phyloP scores from a whole-genome alignment of 2,113 vertebrate species.

The Megaleporinus macrocephalus region DNA sequence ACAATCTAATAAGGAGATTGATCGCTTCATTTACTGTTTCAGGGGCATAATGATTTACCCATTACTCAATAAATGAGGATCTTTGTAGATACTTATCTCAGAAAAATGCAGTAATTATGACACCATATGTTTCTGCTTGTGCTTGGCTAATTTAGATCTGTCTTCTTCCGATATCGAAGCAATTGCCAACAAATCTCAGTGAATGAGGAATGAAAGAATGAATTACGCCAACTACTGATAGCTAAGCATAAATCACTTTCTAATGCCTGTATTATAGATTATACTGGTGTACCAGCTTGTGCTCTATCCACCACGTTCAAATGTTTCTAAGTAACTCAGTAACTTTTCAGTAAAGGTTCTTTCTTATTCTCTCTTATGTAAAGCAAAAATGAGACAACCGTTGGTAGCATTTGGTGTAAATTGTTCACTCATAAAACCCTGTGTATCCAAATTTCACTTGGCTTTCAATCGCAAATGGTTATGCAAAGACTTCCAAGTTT shows the following conservation, averaged over 20 bases:
- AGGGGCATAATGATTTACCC: conserved; percentile 4
- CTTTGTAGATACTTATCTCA: not conserved
- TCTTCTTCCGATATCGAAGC: not conserved
- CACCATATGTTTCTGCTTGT: not conserved
- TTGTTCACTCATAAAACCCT: not conserved
- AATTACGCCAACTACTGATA: not conserved
- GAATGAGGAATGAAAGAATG: not conserved
- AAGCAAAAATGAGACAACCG: not conserved
- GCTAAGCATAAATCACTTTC: conserved; percentile 2
- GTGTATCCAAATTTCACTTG: not conserved
- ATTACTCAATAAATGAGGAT: not conserved
- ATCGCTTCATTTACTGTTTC: conserved; percentile 5
- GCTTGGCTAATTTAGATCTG: not conserved
- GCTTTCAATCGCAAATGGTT: not conserved
- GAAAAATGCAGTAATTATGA: not conserved
- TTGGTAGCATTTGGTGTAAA: not conserved
- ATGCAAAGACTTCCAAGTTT: not conserved
- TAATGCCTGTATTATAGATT: not conserved
- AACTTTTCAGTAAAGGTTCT: not conserved
- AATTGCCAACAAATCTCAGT: not conserved
- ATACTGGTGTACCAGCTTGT: not conserved
- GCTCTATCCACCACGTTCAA: not conserved
- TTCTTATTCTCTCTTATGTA: not conserved
- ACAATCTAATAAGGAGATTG: conserved; percentile 25
- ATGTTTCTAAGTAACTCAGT: not conserved